Conservation (phyloP, 2,888 invertebrate species). For the Apodemia hepburni region DNA sequence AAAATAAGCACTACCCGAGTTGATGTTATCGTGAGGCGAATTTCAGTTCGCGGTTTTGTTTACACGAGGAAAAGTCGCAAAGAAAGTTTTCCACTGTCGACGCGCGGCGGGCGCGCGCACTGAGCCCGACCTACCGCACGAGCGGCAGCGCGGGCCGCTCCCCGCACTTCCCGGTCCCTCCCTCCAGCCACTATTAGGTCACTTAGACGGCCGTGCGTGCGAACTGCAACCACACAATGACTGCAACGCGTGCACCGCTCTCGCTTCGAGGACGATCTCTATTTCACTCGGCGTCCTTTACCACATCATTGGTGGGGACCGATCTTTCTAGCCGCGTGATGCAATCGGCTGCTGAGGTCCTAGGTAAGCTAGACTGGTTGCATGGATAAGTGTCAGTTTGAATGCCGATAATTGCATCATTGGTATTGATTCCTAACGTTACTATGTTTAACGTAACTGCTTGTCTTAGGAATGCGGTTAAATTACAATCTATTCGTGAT, state of each 20-base stretch:
- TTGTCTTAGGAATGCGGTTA: constrained; percentile 12
- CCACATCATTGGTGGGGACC: constrained; percentile 76
- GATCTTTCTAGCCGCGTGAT: constrained; percentile 76
- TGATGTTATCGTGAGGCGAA: constrained; percentile 34
- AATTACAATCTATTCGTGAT: background rate
- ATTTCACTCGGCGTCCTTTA: constrained; percentile 77
- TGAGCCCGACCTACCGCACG: constrained; percentile 79
- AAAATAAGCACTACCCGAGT: constrained; percentile 31
- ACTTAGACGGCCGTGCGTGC: constrained; percentile 75
- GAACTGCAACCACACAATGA: constrained; percentile 76
- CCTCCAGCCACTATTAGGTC: constrained; percentile 79
- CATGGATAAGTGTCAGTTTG: constrained; percentile 54
- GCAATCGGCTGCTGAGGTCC: constrained; percentile 60
- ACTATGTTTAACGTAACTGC: constrained; percentile 14
- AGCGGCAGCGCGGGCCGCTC: constrained; percentile 57
- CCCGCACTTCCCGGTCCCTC: constrained; percentile 75
- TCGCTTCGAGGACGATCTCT: constrained; percentile 80
- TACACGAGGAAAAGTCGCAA: constrained; percentile 74
- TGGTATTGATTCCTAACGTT: constrained; percentile 24
- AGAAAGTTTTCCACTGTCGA: constrained; percentile 74
- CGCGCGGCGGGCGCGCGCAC: constrained; percentile 66
- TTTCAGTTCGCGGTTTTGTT: constrained; percentile 62
- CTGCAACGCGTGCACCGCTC: constrained; percentile 78
- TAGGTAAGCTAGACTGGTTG: constrained; percentile 50
- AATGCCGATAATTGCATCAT: constrained; percentile 45